Evolutionary conservation across 1,140 invertebrate species (phyloP), one percentile per base, ranked within the genome.

Genomic region (Campoletis sonorensis): DNA sequence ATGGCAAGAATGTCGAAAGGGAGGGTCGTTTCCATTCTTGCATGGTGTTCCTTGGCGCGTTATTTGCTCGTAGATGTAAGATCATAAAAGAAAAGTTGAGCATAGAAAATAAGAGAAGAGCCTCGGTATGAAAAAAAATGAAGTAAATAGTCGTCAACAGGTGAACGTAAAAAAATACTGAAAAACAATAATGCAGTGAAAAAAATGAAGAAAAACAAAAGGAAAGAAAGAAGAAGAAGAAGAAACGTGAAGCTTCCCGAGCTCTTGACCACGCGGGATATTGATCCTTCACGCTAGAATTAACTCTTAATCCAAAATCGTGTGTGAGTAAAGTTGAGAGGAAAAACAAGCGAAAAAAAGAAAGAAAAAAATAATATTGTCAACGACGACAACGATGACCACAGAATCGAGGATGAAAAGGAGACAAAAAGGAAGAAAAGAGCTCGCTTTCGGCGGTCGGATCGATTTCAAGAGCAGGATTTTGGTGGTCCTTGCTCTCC

Each of bases 1-100:
- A 78, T 81, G 80, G 80, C 49, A 78, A 67, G 72, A 81, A 81
- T 78, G 80, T 81, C 80, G 73, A 81, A 81, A 78, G 80, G 73
- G 80, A 71, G 79, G 79, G 49, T 80, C 79, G 70, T 58, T 80
- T 80, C 79, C 79, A 73, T 80, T 80, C 79, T 64, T 80, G 70
- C 73, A 80, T 80, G 79, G 70, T 45, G 30, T 77, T 64, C 18
- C 16, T 4, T 23, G 40, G 15, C 5, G 40, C 54, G 26, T 26
- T 51, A n/a, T 26, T 51, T 30, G 21, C 30, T n/a, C 72, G 72
- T 54, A 64, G 54, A 77, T 45, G 5, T 45, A 23, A 61, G 45
- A 10, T 0, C 51, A 33, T 13, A 13, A 10, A 45, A 45, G 13
- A 45, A 11, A 45, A 45, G 40, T 45, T 45, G 40, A 45, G 8